Conservation (phyloP, 2,113 vertebrate species). For the Cochlearius cochlearius region DNA sequence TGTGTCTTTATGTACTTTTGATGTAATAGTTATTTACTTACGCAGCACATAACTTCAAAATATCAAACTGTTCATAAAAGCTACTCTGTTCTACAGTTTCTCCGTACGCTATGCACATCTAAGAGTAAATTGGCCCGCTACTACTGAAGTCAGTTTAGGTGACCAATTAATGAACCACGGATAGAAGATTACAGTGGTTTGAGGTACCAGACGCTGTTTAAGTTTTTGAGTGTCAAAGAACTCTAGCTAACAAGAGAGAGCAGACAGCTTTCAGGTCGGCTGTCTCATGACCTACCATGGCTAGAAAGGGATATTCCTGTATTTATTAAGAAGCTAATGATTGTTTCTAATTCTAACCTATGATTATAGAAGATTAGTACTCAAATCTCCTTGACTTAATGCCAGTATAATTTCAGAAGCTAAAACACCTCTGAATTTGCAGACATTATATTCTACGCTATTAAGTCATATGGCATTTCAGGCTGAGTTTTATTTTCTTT, state of each 20-base stretch:
- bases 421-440: not conserved
- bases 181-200: not conserved
- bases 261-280: not conserved
- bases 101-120: not conserved
- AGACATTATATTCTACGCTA: not conserved
- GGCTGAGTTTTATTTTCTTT: not conserved
- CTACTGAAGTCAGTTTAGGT: not conserved
- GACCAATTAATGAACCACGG: not conserved
- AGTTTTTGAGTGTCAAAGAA: not conserved
- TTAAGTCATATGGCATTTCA: not conserved
- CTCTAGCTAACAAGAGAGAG: not conserved
- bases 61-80: not conserved
- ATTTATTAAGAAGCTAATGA: slow-evolving; percentile 25
- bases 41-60: not conserved
- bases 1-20: not conserved
- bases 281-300: not conserved
- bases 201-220: not conserved
- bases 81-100: not conserved
- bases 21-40: not conserved
- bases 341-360: not conserved
- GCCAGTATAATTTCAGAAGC: slow-evolving; percentile 4
- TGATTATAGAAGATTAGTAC: not conserved
- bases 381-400: not conserved
- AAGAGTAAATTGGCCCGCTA: not conserved
- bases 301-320: not conserved